Base-by-base conservation (phyloP, 92 coral and sea anemone genomes). In the Pocillopora grandis region DNA sequence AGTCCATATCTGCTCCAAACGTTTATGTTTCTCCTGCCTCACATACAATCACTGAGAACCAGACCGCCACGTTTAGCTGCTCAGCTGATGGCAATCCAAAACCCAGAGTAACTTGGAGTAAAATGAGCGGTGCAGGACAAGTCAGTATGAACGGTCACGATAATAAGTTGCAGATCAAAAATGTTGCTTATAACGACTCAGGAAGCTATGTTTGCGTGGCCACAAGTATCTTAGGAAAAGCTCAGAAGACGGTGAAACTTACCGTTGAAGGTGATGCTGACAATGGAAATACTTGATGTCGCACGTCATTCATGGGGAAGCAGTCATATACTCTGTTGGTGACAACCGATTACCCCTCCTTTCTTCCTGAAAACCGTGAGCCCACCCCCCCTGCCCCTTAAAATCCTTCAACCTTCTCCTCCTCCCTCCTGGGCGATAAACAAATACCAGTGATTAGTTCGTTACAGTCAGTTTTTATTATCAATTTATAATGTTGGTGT, bases 1-100 rank as follows among this genome's bases (percentile, higher is more conserved):
- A 36, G 73, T 69, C 73, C 52, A 31, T 69, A 36, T 69, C 56
- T 69, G 73, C 55, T 69, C 73, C 73, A 69, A 49, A 69, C 19
- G 73, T 69, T n/a, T 31, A 33, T 69, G 73, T 69, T 16, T 69
- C 56, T 69, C 73, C 73, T 69, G 21, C 10, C 56, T 69, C 73
- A 13, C 73, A n/a, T 20, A 37, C 75, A 15, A 52, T 70, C 19
- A 70, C 75, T 35, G 52, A 70, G 75, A 0, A 70, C 57, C 75
- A 70, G 75, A 35, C 75, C 57, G 75, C 57, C 75, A 70, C 20
- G n/a, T 70, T 70, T 42, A 3, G 7, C 1, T 70, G 75, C 57
- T 70, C 75, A 37, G 75, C 56, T 33, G 20, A 35, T 70, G 75
- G 75, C 14, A 33, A 70, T 70, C 75, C 75, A 36, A 17, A 70